phyloP scores from a whole-genome alignment of 2,888 invertebrate species.

The Synergus laeviventris region DNA sequence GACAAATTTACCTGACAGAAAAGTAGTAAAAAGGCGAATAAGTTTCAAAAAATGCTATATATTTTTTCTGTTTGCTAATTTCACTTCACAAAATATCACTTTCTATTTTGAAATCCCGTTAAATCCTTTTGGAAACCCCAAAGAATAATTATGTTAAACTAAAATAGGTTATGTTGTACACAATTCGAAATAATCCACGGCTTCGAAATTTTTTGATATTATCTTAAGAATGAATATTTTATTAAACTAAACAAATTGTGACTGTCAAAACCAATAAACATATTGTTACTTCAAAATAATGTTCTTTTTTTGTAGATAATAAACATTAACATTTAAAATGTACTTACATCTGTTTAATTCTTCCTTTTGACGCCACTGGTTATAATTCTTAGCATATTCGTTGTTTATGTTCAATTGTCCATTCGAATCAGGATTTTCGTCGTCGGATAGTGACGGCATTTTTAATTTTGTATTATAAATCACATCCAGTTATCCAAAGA shows the following conservation, averaged over 20 bases:
- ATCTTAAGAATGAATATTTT: background rate
- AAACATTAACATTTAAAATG: constrained; percentile 48
- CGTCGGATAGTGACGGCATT: constrained; percentile 78
- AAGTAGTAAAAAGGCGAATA: background rate
- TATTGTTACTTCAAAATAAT: background rate
- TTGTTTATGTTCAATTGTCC: constrained; percentile 83
- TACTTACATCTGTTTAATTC: constrained; percentile 87
- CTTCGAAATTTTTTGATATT: background rate
- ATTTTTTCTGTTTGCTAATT: too few relatives aligned
- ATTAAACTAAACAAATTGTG: background rate
- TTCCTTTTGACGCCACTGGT: constrained; percentile 90
- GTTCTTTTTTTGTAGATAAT: constrained; percentile 43
- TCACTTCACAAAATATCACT: too few relatives aligned
- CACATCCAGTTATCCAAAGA: too few relatives aligned
- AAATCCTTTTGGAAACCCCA: background rate
- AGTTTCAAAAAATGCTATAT: too few relatives aligned
- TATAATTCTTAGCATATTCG: constrained; percentile 90
- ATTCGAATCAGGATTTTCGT: constrained; percentile 78
- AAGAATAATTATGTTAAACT: background rate
- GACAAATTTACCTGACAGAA: too few relatives aligned
- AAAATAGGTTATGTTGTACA: background rate
- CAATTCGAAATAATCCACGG: background rate
- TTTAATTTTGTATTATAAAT: constrained; percentile 43
- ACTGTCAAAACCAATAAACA: background rate
- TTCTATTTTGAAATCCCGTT: too few relatives aligned